Evolutionary conservation across 2,888 invertebrate species (phyloP), one percentile per base, ranked within the genome.

Genomic region (Drosophila affinis): DNA sequence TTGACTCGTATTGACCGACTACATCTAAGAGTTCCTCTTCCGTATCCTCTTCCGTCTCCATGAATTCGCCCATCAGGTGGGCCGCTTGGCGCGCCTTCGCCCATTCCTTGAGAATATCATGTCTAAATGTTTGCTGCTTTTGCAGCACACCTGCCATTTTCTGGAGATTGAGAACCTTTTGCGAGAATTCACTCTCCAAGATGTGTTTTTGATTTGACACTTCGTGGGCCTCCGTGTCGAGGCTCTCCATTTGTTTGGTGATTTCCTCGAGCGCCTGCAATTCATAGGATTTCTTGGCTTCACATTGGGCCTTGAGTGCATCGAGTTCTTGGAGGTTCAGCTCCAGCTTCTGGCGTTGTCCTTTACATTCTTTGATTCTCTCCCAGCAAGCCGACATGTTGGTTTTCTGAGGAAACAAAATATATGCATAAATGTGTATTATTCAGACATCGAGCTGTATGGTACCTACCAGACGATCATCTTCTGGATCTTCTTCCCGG

Each of bases 11-110:
- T 27, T 83, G 80, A 77, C 86, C 89, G 70, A 92, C 91, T 52
- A 91, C 75, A 3, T 90, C 87, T 18, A 80, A 89, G 65, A 93
- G 90, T 62, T 91, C 88, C 0, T 87, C 88, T 49, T 94, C 93
- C 7, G 90, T 86, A 21, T 21, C 21, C 21, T 3, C 21, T 47
- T 90, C 83, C 18, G 93, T 79, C 14, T 90, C 80, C n/a, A 90
- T 76, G 17, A 91, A 91, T 49, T 90, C 90, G 32, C 92, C 91
- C 27, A 74, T 70, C 60, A 92, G 91, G 65, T 81, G 73, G 0
- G 91, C 83, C 5, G 63, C 63, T 0, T 49, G 29, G 0, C 62
- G 73, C 0, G 62, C 60, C 6, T 63, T 64, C 27, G 77, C 59
- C 17, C 90, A 72, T 10, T 71, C 70, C 1, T 9, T 44, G 49